Base-by-base conservation (phyloP, 2,113 vertebrate genomes). In the Sardina pilchardus region DNA sequence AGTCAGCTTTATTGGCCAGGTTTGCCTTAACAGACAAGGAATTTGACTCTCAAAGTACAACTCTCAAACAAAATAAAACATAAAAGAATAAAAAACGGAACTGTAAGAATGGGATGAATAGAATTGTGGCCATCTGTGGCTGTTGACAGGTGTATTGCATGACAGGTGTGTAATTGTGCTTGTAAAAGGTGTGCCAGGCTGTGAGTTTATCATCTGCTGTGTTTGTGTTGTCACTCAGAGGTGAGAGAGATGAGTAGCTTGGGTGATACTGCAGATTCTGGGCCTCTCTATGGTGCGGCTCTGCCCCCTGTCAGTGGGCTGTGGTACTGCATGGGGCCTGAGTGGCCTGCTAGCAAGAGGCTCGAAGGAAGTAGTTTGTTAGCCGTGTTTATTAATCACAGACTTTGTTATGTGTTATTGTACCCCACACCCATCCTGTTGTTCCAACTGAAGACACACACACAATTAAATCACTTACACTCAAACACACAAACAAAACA, bases 221-320 rank as follows among this genome's bases (percentile, higher is more conserved):
- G 26, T 47, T 30, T 84, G 44, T 16, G 36, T 75, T 39, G 8
- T 36, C 10, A 71, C 2, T 78, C 34, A 36, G 50, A 53, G 63
- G 63, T 71, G 26, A 71, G 26, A 10, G 30, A 34, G 63, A 34
- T 71, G 63, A 30, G 63, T 8, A 71, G 63, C 7, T 14, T 34
- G 8, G 30, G 63, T 63, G 56, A 24, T n/a, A 1, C 56, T 63
- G 21, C 21, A 63, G 56, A 24, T 26, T 63, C 21, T 63, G 24
- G 19, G 4, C 19, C 44, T 86, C 75, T 71, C 45, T 83, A 34
- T 88, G 71, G 86, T 85, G 63, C 63, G 39, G 75, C 48, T 63
- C 86, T 87, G 89, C 88, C 90, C 85, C 82, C 90, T 91, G 34
- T 88, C 89, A 83, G 56, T 53, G 10, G 30, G 36, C 44, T 26